Base-by-base conservation (phyloP, 2,113 vertebrate species). In the Nematolebias whitei region DNA sequence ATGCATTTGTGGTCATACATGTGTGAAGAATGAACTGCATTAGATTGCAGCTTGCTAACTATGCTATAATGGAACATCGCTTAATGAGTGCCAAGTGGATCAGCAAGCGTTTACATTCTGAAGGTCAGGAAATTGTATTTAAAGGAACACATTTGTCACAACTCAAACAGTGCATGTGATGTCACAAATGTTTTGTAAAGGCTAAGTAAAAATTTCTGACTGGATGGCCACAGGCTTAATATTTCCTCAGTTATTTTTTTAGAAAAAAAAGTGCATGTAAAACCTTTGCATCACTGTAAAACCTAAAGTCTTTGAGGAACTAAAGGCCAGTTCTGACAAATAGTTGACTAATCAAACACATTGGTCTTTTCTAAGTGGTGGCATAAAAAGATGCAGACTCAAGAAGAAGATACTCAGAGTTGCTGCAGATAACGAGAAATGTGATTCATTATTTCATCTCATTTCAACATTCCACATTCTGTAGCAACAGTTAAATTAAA, bases 21-120 rank as follows among this genome's bases (percentile, higher is more conserved):
- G 66, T 85, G 79, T 79, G 78, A 63, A 79, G 70, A 86, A 78
- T 76, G 52, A 64, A 58, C 77, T 68, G 76, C 54, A 69, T 82
- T 79, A 68, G 79, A 87, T 87, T 75, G 86, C 32, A 68, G 73
- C 49, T 55, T 47, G 71, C 43, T 79, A 82, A 78, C 66, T 32
- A 47, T 68, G 45, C 48, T 26, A 14, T 73, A 67, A 85, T 67
- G 59, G 45, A 84, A 74, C 55, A 45, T 66, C 24, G 43, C 57
- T 57, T 59, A 84, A 79, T 71, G 23, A 50, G 29, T 58, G 47
- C 54, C 55, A 56, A 74, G 35, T 72, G 61, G 80, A 38, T 44
- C 57, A 45, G 23, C 22, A 54, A 62, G 51, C 44, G 68, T 71
- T 72, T 52, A 18, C 54, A 39, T 70, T 63, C 35, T 40, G 71